Evolutionary conservation across 1,140 invertebrate species (phyloP), one percentile per base, ranked within the genome.

Genomic region (Atta texana): DNA sequence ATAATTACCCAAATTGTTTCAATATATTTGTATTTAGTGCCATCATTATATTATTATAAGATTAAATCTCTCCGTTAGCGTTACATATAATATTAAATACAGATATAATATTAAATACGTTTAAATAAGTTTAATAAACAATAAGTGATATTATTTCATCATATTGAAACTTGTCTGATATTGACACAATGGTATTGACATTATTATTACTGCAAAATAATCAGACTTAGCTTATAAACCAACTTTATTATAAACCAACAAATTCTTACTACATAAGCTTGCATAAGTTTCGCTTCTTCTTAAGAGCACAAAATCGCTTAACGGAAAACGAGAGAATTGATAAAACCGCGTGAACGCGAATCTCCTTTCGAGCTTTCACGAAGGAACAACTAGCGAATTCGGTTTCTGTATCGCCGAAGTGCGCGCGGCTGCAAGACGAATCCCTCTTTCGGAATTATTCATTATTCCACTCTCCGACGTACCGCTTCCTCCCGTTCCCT

Each of bases 391-490:
- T 59, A 53, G 53, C 28, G 61, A 68, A 88, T 90, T 90, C 86
- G 86, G 89, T 90, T 90, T 82, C 81, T 86, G 82, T 90, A 86
- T 90, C 76, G 89, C 24, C 76, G 49, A 87, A 68, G 86, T 82
- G 72, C 57, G 53, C 69, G 28, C 24, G 77, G 78, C 71, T 59
- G 63, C 91, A 94, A 94, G 90, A 92, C 91, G 92, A 90, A 92
- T 90, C 69, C 44, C 93, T 90, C 92, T 90, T 88, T 91, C 85
- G 89, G 91, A 94, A 94, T 94, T 94, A 94, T 94, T 95, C 93
- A 94, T 94, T 94, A 93, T 87, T 92, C 89, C 68, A 69, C 76
- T 63, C 86, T 71, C 80, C 80, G 80, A 84, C n/a, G 80, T 53
- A 82, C 80, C 51, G 34, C 61, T 21, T 24, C 39, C 39, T 18